Evolutionary conservation across 2,797 vertebrate genomes (phyloP), one percentile per base, ranked within the genome.

Genomic region (Acipenser transmontanus): DNA sequence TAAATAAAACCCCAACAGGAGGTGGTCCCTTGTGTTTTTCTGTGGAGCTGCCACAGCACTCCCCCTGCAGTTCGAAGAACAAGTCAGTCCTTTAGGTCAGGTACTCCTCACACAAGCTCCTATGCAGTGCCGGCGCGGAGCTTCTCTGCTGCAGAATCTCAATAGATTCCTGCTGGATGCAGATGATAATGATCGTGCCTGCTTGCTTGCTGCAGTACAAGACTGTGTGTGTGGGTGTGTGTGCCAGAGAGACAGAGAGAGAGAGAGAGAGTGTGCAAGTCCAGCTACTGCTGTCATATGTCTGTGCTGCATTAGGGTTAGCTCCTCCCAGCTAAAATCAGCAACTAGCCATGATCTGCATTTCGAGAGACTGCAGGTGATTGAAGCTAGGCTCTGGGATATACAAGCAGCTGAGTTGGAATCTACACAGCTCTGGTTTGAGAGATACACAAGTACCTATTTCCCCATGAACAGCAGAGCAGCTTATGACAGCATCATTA

Each of bases 281-380:
- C 60, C 59, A 66, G 79, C 76, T 81, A 83, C 83, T 81, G 68
- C 77, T 74, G 79, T 89, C 79, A 78, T 87, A 87, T 81, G 80
- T 78, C 74, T 77, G 84, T 76, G 87, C 89, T 79, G 91, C 89
- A 87, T 78, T 77, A 72, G 74, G 64, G 69, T 71, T 76, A 76
- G 78, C 81, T 79, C 80, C 78, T 78, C 82, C 71, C 76, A 34
- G 73, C n/a, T 65, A 62, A 76, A 84, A 84, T 84, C 74, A 14
- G 70, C 66, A 71, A 67, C 70, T 77, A 76, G 77, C 76, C 73
- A 74, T 59, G 76, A 76, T 76, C 81, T 82, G 84, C 87, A 80
- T 75, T 82, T 74, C 74, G 79, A 84, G 81, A 85, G 85, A 83
- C 85, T 89, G 90, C 88, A 89, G 88, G 87, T 89, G 78, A 89